Conservation (phyloP, 2,113 vertebrate species). For the Gobiocypris rarus region DNA sequence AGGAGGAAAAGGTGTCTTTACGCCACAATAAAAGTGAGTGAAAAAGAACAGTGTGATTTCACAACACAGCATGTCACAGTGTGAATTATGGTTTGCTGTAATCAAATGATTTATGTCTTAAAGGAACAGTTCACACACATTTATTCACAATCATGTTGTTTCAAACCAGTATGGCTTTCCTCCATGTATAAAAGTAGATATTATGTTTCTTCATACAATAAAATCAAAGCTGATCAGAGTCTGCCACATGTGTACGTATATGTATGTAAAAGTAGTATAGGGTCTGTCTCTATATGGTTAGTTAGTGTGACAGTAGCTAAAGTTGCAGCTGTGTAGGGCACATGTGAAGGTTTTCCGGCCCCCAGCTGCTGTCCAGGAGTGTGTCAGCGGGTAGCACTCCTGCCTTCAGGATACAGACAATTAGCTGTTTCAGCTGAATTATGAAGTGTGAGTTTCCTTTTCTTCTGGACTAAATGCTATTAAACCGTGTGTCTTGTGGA, state of each 20-base stretch:
- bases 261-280: not conserved
- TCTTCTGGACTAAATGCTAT: not conserved
- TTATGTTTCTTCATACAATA: not conserved
- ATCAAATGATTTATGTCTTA: too few species aligned
- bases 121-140: not conserved
- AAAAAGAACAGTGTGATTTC: not conserved
- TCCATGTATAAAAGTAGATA: not conserved
- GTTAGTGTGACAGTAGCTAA: not conserved
- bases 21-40: not conserved
- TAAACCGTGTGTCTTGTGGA: not conserved
- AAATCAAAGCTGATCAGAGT: not conserved
- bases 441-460: conserved; percentile 30
- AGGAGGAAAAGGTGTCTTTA: not conserved
- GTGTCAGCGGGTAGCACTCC: conserved; percentile 14
- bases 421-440: conserved; percentile 27
- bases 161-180: not conserved
- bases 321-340: not conserved
- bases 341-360: conserved; percentile 46
- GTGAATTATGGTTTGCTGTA: too few species aligned
- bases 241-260: too few species aligned
- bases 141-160: not conserved
- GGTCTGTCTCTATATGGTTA: too few species aligned
- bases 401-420: conserved; percentile 33
- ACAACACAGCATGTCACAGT: not conserved
- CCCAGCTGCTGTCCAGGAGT: conserved; percentile 47